Percentiles rank a stretch among this genome's conserved stretches.
These are phyloP conservation scores for Drosophila mauritiana DNA, from an alignment of 1,140 invertebrate genomes.

Conservation along the genomic window DNA sequence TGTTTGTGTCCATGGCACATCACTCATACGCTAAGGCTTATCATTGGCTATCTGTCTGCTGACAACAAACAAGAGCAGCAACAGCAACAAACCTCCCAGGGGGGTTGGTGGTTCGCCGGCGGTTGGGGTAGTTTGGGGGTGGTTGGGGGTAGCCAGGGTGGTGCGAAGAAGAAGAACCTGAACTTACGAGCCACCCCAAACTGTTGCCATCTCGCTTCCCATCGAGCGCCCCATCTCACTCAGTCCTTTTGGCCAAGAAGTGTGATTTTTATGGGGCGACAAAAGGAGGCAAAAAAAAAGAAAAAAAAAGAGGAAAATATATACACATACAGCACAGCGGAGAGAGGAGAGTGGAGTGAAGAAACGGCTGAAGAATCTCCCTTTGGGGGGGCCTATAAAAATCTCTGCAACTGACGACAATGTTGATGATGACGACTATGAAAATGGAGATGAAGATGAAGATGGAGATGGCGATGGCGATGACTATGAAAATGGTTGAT, in stretches of 20 bases:
- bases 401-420: conserved; percentile 55
- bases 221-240: conserved; percentile 20
- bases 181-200: conserved; percentile 42
- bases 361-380: conserved; percentile 11
- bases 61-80: conserved; percentile 41
- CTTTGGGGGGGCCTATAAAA: conserved; percentile 53
- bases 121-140: background rate
- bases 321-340: background rate
- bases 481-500: conserved; percentile 38
- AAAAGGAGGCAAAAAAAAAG: conserved; percentile 34
- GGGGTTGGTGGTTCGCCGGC: background rate
- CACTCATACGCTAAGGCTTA: conserved; percentile 54
- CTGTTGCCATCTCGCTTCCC: conserved; percentile 24
- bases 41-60: conserved; percentile 55
- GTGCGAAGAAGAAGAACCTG: conserved; percentile 13
- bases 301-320: background rate
- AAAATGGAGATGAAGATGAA: conserved; percentile 55
- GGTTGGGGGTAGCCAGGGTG: background rate
- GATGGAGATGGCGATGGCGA: conserved; percentile 36
- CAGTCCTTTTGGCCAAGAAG: conserved; percentile 32
- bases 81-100: background rate
- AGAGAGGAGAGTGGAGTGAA: background rate
- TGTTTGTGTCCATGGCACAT: conserved; percentile 54
- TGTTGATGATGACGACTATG: conserved; percentile 48
- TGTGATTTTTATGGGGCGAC: conserved; percentile 54